Evolutionary conservation across 2,113 vertebrate species (phyloP), one percentile per base, ranked within the genome.

Genomic region (Notothenia rossii): DNA sequence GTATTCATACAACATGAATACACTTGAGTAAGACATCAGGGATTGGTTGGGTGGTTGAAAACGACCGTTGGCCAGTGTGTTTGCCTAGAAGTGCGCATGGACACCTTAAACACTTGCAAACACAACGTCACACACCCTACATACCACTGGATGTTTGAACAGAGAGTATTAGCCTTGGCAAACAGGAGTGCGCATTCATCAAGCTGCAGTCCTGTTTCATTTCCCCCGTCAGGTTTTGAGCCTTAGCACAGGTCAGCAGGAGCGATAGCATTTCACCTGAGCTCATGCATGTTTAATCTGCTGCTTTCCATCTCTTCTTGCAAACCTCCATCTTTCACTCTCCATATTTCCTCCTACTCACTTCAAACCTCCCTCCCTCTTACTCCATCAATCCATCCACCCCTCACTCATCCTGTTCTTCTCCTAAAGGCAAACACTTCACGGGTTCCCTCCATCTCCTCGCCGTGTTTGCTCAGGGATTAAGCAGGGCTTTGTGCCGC

Each of bases 151-250:
- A 33, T 88, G 88, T 86, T 87, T 92, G 88, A 45, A 87, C 66
- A 86, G 83, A 72, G 80, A 46, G 79, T 55, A 85, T 89, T 88
- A 88, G 88, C 72, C 77, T 88, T 64, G 79, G 88, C 87, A 94
- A 92, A 92, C 86, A 89, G 51, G 58, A 64, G 72, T 43, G 79
- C 18, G 65, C 68, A 87, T 88, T 90, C 88, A 91, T 92, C 87
- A 89, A 79, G 62, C 68, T 49, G 25, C 17, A 18, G 66, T 80
- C 73, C 60, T 25, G n/a, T 84, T 89, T 83, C 74, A 87, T 91
- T 93, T 84, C 86, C 84, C 20, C 20, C 36, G 62, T 84, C 81
- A 73, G 75, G 64, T 63, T 70, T 45, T 59, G 60, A 84, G 79
- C 55, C 70, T 87, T 69, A 11, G 55, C 59, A 62, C 77, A 81